Evolutionary conservation across 2,797 vertebrate genomes (phyloP), one percentile per base, ranked within the genome.

Genomic region (Cynopterus sphinx): DNA sequence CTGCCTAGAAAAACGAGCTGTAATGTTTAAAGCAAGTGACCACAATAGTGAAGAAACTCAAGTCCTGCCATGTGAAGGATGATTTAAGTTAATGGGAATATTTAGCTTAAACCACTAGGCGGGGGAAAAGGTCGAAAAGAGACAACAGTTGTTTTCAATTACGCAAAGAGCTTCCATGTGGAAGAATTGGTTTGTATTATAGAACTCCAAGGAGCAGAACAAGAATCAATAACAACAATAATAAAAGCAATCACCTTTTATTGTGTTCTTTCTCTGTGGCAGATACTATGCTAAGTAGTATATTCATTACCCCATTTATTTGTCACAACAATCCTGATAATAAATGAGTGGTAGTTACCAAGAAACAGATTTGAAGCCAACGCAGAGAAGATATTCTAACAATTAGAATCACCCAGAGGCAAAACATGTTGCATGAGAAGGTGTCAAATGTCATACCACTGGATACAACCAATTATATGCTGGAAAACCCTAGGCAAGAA

Each of bases 361-460:
- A 85, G 74, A 92, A 79, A 93, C 9, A 86, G 51, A 92, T 68
- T 75, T 71, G 81, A 94, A 87, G 51, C 36, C 61, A 71, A 49
- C 36, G 24, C 39, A 41, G 5, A 51, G 9, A 71, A 85, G 65
- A 61, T 53, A 39, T 74, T 51, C 70, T 46, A 85, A 68, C 46
- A 73, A 63, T 55, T 3, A 89, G 85, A 87, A 33, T 22, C 16
- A 19, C 16, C 31, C 65, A 33, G 74, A 81, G 57, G 65, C 71
- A 6, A 73, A 41, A 65, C 0, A 13, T 33, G 46, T 21, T 57
- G n/a, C 12, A 24, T 0, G 16, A 36, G 55, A 87, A 93, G 46
- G 59, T 2, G 17, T 0, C 0, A 0, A 11, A 16, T 61, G 19
- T 83, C 46, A n/a, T 26, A 22, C 41, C 36, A 26, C 59, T 36